A percentile compares a stretch with the other conserved stretches of the same genome.
phyloP scores from a whole-genome alignment of 2,797 vertebrate genomes.

The Sebastes reedi region DNA sequence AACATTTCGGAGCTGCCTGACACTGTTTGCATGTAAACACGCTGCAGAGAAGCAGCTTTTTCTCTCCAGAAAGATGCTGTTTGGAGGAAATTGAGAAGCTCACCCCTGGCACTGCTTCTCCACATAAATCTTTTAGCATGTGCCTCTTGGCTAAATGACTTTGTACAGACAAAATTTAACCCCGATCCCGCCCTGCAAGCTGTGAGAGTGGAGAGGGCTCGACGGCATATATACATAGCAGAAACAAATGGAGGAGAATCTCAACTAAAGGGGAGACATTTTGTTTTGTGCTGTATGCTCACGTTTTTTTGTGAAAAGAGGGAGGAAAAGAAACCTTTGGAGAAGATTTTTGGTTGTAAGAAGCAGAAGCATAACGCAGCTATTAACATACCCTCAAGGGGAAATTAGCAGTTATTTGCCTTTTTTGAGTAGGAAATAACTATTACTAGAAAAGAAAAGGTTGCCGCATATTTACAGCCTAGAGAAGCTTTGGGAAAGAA shows the following conservation, averaged over 20 bases:
- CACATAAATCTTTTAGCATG: constrained; percentile 93
- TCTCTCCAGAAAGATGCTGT: constrained; percentile 69
- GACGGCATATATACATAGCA: neutral
- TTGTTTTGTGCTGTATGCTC: constrained; percentile 14
- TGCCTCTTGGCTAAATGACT: constrained; percentile 92
- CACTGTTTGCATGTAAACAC: constrained; percentile 74
- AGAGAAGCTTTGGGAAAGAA: neutral
- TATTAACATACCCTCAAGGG: neutral
- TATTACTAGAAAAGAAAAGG: constrained; percentile 4
- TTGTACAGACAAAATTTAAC: constrained; percentile 76
- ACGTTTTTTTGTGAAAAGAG: neutral
- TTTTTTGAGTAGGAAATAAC: constrained; percentile 4
- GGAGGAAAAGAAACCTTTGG: neutral
- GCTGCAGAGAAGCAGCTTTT: constrained; percentile 56
- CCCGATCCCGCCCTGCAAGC: constrained; percentile 62
- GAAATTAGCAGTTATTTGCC: neutral
- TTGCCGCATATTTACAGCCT: neutral
- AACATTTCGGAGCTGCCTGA: constrained; percentile 62
- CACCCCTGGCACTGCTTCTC: constrained; percentile 88
- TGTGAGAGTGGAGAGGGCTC: constrained; percentile 41
- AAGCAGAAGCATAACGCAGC: neutral
- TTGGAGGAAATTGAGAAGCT: constrained; percentile 88
- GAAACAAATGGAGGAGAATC: constrained; percentile 44
- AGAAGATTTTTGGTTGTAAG: constrained; percentile 4
- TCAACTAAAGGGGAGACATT: constrained; percentile 26